Evolutionary conservation across 64 coral and sea anemone genomes (phyloP).

Genomic region (Porites lutea): DNA sequence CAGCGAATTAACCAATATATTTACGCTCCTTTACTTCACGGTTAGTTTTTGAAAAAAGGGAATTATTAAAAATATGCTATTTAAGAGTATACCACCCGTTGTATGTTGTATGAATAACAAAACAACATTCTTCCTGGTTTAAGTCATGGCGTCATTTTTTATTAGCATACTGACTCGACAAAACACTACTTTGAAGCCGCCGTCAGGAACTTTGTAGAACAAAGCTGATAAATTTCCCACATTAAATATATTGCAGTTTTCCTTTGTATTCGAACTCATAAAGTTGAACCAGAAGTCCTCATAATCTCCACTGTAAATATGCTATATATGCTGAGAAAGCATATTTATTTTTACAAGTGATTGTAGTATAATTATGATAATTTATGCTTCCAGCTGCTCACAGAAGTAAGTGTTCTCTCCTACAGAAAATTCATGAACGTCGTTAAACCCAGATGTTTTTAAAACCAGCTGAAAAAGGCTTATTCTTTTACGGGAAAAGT

Average conservation of each 20-base stretch:
- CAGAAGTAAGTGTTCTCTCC: not conserved
- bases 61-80: too few species aligned
- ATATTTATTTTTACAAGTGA: not conserved
- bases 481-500: not conserved
- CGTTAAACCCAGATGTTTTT: conserved; percentile 10
- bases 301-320: too few species aligned
- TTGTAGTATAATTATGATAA: conserved; percentile 15
- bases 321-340: not conserved
- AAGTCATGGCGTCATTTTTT: conserved; percentile 21
- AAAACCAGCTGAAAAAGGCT: not conserved
- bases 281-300: too few species aligned
- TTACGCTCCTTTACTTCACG: too few species aligned
- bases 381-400: conserved; percentile 7
- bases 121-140: conserved; percentile 23
- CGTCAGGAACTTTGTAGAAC: not conserved
- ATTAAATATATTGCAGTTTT: not conserved
- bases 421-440: conserved; percentile 20
- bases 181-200: not conserved
- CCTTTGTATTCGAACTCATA: too few species aligned
- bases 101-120: not conserved
- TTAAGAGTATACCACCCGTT: too few species aligned
- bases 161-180: not conserved
- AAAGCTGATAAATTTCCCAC: too few species aligned
- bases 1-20: too few species aligned
- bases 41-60: too few species aligned